Conservation (phyloP, 2,113 vertebrate species). For the Bufo bufo region DNA sequence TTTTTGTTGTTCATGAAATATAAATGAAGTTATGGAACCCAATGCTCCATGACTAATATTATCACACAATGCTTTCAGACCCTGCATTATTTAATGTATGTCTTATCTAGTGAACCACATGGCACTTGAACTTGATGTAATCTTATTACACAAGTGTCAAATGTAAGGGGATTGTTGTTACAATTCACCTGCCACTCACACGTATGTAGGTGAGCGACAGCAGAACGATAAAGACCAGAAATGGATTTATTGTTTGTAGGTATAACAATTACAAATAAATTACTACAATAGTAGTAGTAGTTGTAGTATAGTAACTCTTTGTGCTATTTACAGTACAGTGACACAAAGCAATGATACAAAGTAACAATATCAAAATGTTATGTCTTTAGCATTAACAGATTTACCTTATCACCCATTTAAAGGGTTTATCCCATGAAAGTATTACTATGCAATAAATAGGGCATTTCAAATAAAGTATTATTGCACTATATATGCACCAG, state of each 20-base stretch:
- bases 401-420: not conserved
- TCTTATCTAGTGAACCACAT: constrained; percentile 40
- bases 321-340: not conserved
- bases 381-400: not conserved
- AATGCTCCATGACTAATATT: constrained; percentile 47
- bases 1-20: constrained; percentile 49
- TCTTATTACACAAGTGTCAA: constrained; percentile 39
- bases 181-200: not conserved
- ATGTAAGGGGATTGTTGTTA: constrained; percentile 20
- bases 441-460: too few relatives aligned
- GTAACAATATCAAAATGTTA: too few relatives aligned
- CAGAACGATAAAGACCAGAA: not conserved
- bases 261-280: too few relatives aligned
- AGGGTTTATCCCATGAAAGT: too few relatives aligned
- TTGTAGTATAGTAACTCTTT: not conserved
- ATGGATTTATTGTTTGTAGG: not conserved
- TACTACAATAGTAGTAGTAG: not conserved
- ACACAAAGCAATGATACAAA: not conserved
- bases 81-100: constrained; percentile 40
- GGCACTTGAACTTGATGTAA: constrained; percentile 26
- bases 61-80: constrained; percentile 43
- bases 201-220: not conserved
- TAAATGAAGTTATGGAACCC: constrained; percentile 44
- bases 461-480: too few relatives aligned
- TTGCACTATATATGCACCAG: too few relatives aligned